These are phyloP conservation scores for Ctenoplectra terminalis DNA, from an alignment of 1,140 invertebrate genomes.

Conservation along the genomic window DNA sequence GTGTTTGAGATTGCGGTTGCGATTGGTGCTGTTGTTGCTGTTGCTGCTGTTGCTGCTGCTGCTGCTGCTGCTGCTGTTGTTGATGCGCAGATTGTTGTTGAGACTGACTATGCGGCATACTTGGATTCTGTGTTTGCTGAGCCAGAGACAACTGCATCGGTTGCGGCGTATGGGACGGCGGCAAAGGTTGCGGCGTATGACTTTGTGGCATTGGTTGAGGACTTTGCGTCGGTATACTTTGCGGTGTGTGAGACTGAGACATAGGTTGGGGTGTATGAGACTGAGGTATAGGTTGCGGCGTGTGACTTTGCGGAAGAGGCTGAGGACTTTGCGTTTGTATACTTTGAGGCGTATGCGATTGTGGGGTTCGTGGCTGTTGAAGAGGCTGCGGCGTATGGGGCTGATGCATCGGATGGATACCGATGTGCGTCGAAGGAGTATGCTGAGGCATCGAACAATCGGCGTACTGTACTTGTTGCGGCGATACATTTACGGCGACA, in stretches of 20 bases:
- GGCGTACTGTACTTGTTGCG: slow-evolving; percentile 76
- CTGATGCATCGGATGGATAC: slow-evolving; percentile 79
- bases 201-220: slow-evolving; percentile 77
- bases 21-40: too few species aligned
- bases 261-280: slow-evolving; percentile 70
- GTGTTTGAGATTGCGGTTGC: slow-evolving; percentile 75
- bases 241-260: slow-evolving; percentile 67
- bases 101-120: slow-evolving; percentile 78
- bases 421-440: slow-evolving; percentile 72
- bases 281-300: slow-evolving; percentile 75
- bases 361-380: slow-evolving; percentile 78
- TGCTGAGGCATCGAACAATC: slow-evolving; percentile 79
- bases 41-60: slow-evolving; percentile 69
- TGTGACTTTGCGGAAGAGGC: slow-evolving; percentile 77
- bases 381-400: slow-evolving; percentile 75
- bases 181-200: slow-evolving; percentile 84
- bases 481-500: slow-evolving; percentile 75
- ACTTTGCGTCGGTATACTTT: slow-evolving; percentile 75
- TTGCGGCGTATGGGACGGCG: slow-evolving; percentile 79
- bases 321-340: slow-evolving; percentile 79
- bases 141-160: slow-evolving; percentile 74
- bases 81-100: slow-evolving; percentile 70
- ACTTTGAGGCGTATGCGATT: slow-evolving; percentile 78
- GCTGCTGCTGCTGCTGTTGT: slow-evolving; percentile 74
- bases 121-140: slow-evolving; percentile 75